These are phyloP conservation scores for Spea hammondii DNA, from an alignment of 2,797 vertebrate species.

Conservation along the genomic window DNA sequence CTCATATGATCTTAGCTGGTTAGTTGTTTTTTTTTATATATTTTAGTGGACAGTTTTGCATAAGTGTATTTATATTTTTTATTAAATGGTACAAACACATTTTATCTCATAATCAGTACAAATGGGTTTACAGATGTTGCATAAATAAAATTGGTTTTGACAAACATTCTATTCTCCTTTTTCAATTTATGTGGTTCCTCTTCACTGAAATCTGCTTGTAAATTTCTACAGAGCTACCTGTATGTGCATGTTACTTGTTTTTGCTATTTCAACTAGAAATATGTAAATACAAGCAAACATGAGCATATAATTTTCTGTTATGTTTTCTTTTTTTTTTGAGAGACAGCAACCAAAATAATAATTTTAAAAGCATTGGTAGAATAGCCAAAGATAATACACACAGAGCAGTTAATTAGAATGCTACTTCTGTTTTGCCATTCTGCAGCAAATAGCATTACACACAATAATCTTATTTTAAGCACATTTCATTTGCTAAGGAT, in stretches of 20 bases:
- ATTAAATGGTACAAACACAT: constrained; percentile 18
- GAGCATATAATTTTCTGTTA: background rate
- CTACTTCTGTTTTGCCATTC: constrained; percentile 28
- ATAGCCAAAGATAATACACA: background rate
- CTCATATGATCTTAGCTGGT: too few relatives aligned
- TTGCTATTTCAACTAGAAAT: constrained; percentile 25
- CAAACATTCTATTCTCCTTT: constrained; percentile 19
- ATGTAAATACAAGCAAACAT: constrained; percentile 11
- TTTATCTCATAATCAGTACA: constrained; percentile 22
- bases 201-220: constrained; percentile 32
- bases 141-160: constrained; percentile 22
- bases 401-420: constrained; percentile 36
- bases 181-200: constrained; percentile 27
- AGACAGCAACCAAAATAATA: constrained; percentile 10
- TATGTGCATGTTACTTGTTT: constrained; percentile 28
- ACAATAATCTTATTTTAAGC: constrained; percentile 43
- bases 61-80: constrained; percentile 18
- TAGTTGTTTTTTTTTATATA: background rate
- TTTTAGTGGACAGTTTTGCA: background rate
- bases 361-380: background rate
- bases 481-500: constrained; percentile 44
- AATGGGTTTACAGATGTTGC: constrained; percentile 21
- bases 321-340: constrained; percentile 12
- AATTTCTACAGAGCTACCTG: constrained; percentile 22
- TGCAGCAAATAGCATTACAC: constrained; percentile 37